Conservation (phyloP, 2,888 invertebrate species). For the Harpagoxenus sublaevis region DNA sequence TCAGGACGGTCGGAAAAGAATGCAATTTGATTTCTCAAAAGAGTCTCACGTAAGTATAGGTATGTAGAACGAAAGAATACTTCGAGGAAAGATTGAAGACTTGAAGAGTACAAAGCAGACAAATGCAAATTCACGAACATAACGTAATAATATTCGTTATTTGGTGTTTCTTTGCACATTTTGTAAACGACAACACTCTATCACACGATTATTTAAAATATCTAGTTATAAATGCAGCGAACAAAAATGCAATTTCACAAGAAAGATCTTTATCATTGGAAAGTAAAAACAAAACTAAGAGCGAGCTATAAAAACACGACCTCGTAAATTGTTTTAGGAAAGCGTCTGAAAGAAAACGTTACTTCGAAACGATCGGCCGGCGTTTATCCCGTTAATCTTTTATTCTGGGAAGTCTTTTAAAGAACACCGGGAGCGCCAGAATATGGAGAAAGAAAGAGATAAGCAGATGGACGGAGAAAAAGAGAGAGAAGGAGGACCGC, state of each 20-base stretch:
- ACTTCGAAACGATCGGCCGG: conserved; percentile 61
- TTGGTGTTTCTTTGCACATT: background rate
- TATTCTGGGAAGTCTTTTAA: conserved; percentile 74
- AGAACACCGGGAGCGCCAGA: conserved; percentile 58
- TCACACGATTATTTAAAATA: background rate
- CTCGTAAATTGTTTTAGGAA: conserved; percentile 63
- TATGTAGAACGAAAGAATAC: background rate
- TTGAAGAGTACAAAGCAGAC: background rate
- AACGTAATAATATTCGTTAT: background rate
- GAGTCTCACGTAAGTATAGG: background rate
- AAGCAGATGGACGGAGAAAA: background rate
- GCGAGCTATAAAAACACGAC: conserved; percentile 44
- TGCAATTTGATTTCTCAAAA: conserved; percentile 62
- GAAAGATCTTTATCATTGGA: conserved; percentile 46
- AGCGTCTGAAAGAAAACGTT: conserved; percentile 50
- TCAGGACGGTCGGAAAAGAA: conserved; percentile 63
- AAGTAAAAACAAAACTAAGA: conserved; percentile 43
- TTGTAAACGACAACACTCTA: background rate
- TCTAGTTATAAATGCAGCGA: background rate
- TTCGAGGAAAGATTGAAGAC: background rate
- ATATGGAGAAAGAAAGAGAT: conserved; percentile 30
- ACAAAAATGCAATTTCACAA: background rate
- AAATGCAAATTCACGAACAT: background rate
- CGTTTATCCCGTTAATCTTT: conserved; percentile 62
- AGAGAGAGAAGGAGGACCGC: conserved; percentile 16